These are phyloP conservation scores for Belgica antarctica DNA, from an alignment of 2,888 invertebrate species.

Conservation along the genomic window DNA sequence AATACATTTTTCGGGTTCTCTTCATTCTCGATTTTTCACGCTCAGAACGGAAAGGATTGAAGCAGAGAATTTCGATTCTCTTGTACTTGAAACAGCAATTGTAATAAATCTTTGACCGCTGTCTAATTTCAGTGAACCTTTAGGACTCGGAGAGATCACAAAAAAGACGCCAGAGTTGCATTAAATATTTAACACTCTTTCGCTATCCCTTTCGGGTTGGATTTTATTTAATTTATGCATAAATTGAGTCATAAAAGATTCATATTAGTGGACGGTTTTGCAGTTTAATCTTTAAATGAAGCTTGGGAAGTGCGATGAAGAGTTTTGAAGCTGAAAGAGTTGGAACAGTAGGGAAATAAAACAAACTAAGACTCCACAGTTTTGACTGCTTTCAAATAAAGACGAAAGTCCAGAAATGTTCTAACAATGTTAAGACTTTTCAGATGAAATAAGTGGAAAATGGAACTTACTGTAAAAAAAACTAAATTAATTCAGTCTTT, in stretches of 20 bases:
- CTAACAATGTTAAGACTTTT: too few species aligned
- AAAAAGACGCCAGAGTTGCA: neutral
- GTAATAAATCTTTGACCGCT: conserved; percentile 38
- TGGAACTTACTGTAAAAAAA: too few species aligned
- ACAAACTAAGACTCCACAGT: too few species aligned
- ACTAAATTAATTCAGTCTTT: too few species aligned
- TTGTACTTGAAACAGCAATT: neutral
- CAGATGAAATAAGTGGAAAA: too few species aligned
- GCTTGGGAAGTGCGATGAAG: neutral
- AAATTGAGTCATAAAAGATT: conserved; percentile 2
- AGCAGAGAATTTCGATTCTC: neutral
- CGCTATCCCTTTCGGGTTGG: neutral
- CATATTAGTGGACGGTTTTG: too few species aligned
- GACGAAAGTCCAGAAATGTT: too few species aligned
- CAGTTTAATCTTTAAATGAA: too few species aligned
- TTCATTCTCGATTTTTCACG: conserved; percentile 14
- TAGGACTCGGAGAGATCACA: neutral
- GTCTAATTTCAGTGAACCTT: conserved; percentile 33
- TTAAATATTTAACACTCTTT: neutral
- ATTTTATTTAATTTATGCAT: conserved; percentile 18
- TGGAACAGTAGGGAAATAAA: too few species aligned
- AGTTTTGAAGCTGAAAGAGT: too few species aligned
- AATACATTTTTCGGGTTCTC: conserved; percentile 13
- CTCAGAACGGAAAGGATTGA: neutral
- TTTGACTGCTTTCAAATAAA: too few species aligned